Percentiles rank a stretch among this genome's conserved stretches.
Conservation (phyloP, 2,113 vertebrate species). For the Pipa parva region DNA sequence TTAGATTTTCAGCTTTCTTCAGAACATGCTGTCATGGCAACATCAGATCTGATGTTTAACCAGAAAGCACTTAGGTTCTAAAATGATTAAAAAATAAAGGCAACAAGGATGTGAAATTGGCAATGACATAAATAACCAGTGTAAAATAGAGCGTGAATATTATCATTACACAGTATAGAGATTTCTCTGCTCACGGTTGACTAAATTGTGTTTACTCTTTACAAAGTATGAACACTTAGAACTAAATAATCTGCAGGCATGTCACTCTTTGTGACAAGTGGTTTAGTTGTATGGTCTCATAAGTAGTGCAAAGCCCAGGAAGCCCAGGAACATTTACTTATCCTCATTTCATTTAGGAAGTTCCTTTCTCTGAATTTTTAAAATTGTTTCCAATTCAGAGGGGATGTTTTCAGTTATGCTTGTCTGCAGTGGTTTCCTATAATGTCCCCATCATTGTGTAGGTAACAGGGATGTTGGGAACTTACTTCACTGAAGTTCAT, state of each 20-base stretch:
- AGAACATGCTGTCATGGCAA: slow-evolving; percentile 19
- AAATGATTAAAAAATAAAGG: slow-evolving; percentile 15
- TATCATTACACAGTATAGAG: not conserved
- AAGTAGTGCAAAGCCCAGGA: no score
- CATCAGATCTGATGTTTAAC: slow-evolving; percentile 5
- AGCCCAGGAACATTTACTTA: no score
- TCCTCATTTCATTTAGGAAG: no score
- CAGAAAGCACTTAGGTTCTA: not conserved
- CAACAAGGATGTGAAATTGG: not conserved
- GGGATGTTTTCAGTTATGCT: no score
- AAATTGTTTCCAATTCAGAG: no score
- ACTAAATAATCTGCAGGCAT: not conserved
- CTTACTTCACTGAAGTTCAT: no score
- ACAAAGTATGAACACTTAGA: not conserved
- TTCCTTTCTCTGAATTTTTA: no score
- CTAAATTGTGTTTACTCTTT: not conserved
- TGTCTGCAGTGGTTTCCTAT: no score
- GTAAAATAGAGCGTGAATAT: not conserved
- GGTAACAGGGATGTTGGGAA: no score
- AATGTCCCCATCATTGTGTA: no score
- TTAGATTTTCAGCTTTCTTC: slow-evolving; percentile 14
- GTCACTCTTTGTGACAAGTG: no score
- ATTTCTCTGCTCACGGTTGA: not conserved
- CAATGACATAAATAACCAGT: not conserved
- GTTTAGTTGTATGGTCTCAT: no score